phyloP scores from a whole-genome alignment of 1,140 invertebrate genomes.

The Diorhabda sublineata region DNA sequence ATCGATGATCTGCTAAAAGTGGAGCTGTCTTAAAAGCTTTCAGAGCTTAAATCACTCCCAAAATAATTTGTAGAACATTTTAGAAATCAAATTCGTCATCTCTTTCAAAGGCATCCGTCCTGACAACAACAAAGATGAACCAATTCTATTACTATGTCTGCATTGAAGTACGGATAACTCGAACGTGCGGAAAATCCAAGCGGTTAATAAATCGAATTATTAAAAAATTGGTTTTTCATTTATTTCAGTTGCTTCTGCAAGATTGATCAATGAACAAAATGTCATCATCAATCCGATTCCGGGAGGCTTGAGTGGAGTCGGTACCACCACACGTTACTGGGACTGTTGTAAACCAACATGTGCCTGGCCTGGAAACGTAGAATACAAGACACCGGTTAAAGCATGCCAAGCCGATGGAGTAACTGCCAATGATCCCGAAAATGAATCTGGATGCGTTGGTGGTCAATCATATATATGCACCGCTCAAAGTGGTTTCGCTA shows the following conservation, averaged over 20 bases:
- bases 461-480: slow-evolving; percentile 8
- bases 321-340: slow-evolving; percentile 27
- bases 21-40: no score
- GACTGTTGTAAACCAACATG: slow-evolving; percentile 31
- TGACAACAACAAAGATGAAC: no score
- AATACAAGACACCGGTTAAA: slow-evolving; percentile 11
- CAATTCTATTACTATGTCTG: no score
- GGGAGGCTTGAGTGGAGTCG: slow-evolving; percentile 13
- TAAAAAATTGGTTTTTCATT: neutral
- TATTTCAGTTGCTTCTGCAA: neutral
- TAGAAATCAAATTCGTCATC: no score
- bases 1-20: no score
- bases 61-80: no score
- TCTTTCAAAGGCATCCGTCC: no score
- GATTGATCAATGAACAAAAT: neutral
- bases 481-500: neutral
- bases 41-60: no score
- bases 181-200: no score
- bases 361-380: slow-evolving; percentile 23
- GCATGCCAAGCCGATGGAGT: slow-evolving; percentile 22
- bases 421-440: slow-evolving; percentile 14
- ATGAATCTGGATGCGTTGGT: slow-evolving; percentile 20
- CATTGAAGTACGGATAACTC: no score
- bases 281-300: neutral
- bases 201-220: no score